phyloP scores from a whole-genome alignment of 2,888 invertebrate species.

The Platycheirus albimanus region DNA sequence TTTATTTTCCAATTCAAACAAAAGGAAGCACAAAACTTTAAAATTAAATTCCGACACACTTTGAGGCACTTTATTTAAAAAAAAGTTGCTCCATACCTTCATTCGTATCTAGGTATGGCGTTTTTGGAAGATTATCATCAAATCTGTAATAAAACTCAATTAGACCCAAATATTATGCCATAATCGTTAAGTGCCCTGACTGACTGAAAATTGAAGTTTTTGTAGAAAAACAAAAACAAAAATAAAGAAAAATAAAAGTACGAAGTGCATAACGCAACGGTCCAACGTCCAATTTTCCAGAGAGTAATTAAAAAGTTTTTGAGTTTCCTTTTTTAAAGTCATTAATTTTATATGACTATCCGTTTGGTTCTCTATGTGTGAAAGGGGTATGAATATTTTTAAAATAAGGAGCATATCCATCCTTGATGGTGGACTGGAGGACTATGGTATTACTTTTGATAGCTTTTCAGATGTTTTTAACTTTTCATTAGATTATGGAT shows the following conservation, averaged over 20 bases:
- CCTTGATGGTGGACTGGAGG: background rate
- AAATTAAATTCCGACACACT: slow-evolving; percentile 15
- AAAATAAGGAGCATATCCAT: slow-evolving; percentile 15
- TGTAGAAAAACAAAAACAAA: background rate
- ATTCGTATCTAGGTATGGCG: background rate
- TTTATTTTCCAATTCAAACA: background rate
- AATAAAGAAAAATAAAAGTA: background rate
- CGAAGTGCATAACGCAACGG: slow-evolving; percentile 1
- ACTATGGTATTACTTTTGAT: slow-evolving; percentile 49
- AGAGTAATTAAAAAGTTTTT: slow-evolving; percentile 67
- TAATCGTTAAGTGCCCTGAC: slow-evolving; percentile 55
- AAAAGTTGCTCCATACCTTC: background rate
- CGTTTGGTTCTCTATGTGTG: background rate
- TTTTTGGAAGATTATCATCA: slow-evolving; percentile 48
- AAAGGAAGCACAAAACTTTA: slow-evolving; percentile 9
- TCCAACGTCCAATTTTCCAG: slow-evolving; percentile 33
- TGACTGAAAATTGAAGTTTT: slow-evolving; percentile 17
- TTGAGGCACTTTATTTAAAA: background rate
- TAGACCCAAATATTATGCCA: slow-evolving; percentile 59
- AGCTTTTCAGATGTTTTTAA: slow-evolving; percentile 45
- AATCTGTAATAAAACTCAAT: slow-evolving; percentile 69
- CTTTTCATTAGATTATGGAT: slow-evolving; percentile 24
- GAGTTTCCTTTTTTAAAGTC: slow-evolving; percentile 41
- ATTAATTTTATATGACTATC: slow-evolving; percentile 44
- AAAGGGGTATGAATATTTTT: background rate